Conservation (phyloP, 2,797 vertebrate genomes). For the Anisognathus igniventris region DNA sequence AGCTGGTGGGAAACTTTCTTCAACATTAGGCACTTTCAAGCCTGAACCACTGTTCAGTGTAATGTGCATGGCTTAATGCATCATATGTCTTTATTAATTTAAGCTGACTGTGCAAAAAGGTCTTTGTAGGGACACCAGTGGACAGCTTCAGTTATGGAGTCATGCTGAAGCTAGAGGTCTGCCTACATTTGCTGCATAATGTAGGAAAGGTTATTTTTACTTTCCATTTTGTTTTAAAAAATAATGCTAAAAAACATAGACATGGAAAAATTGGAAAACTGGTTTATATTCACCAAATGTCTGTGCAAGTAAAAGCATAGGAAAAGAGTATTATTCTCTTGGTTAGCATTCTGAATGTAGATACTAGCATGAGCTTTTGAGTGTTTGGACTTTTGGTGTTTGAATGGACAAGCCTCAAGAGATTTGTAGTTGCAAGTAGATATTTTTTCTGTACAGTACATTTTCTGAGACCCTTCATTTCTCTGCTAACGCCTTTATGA, state of each 20-base stretch:
- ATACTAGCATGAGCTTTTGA: background rate
- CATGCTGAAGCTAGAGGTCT: background rate
- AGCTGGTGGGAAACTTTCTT: slow-evolving; percentile 39
- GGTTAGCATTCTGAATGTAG: background rate
- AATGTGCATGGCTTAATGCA: slow-evolving; percentile 26
- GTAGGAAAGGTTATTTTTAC: background rate
- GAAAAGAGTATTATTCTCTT: background rate
- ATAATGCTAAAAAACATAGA: background rate
- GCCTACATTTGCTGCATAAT: background rate
- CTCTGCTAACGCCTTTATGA: background rate
- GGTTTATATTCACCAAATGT: background rate
- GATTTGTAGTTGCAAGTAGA: background rate
- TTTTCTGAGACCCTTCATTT: background rate
- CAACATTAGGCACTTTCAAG: slow-evolving; percentile 14
- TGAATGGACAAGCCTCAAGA: background rate
- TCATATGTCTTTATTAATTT: slow-evolving; percentile 44
- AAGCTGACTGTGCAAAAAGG: slow-evolving; percentile 33
- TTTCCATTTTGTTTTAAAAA: slow-evolving; percentile 14
- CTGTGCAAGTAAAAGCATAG: background rate
- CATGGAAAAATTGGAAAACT: background rate
- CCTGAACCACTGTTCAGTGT: background rate
- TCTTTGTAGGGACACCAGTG: background rate
- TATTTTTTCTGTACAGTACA: background rate
- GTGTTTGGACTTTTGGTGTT: background rate
- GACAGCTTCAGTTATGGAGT: background rate